A percentile compares a stretch with the other conserved stretches of the same genome.
Evolutionary conservation across 2,797 vertebrate genomes (phyloP).

Genomic region (Epinephelus coioides): DNA sequence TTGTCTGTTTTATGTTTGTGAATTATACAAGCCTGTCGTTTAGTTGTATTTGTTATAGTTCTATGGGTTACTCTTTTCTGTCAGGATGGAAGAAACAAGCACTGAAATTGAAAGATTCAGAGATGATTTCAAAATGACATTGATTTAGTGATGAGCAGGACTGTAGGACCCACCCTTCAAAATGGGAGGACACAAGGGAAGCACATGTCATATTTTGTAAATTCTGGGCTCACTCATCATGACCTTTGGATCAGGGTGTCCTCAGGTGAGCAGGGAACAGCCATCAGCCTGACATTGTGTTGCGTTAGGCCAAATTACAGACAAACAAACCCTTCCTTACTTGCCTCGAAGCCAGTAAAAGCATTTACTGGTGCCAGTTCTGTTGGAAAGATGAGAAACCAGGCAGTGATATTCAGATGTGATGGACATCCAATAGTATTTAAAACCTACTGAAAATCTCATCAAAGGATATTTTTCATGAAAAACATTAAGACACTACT

Average conservation of each 20-base stretch:
- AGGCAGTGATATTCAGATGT: background rate
- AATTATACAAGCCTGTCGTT: constrained; percentile 22
- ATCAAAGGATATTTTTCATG: background rate
- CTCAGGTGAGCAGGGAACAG: background rate
- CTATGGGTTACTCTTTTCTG: background rate
- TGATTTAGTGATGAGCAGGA: background rate
- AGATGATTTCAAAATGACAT: background rate
- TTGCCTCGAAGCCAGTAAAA: background rate
- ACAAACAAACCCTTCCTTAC: background rate
- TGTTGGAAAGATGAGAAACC: background rate
- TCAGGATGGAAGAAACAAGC: background rate
- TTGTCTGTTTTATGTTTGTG: constrained; percentile 40
- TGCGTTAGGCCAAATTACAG: background rate
- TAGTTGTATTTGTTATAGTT: constrained; percentile 1
- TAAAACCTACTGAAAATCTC: background rate
- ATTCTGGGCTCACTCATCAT: constrained; percentile 6
- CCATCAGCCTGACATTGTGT: background rate
- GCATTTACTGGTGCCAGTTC: background rate
- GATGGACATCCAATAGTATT: background rate
- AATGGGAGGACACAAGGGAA: background rate
- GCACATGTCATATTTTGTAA: background rate
- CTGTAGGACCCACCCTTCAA: background rate
- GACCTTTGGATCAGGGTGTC: constrained; percentile 2
- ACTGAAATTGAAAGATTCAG: no score
- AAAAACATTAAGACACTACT: background rate